Evolutionary conservation across 2,888 invertebrate species (phyloP).

Genomic region (Tuberolachnus salignus): DNA sequence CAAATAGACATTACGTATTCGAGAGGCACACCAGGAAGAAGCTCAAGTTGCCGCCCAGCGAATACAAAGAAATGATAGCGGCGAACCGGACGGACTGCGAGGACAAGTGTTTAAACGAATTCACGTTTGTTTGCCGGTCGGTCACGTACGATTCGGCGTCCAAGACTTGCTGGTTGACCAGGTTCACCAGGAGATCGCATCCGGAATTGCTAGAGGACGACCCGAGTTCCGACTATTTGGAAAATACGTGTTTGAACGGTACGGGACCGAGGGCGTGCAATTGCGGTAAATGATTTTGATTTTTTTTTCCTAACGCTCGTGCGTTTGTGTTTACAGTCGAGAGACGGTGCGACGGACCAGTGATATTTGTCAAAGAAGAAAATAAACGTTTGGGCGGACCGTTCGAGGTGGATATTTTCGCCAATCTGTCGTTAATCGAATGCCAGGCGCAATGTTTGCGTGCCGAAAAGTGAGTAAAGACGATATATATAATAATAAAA

Average conservation of each 20-base stretch:
- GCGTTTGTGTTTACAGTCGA: conserved; percentile 69
- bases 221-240: conserved; percentile 85
- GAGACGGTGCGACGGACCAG: conserved; percentile 82
- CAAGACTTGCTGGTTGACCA: conserved; percentile 79
- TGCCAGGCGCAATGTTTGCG: conserved; percentile 86
- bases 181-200: conserved; percentile 84
- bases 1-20: conserved; percentile 85
- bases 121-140: conserved; percentile 86
- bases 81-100: conserved; percentile 88
- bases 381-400: conserved; percentile 86
- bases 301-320: not conserved
- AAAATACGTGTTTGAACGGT: conserved; percentile 90
- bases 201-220: conserved; percentile 84
- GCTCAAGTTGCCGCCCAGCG: conserved; percentile 78
- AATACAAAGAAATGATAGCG: conserved; percentile 83
- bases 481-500: too few species aligned
- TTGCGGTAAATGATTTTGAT: too few species aligned
- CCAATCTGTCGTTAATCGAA: conserved; percentile 84
- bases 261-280: conserved; percentile 61
- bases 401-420: conserved; percentile 85
- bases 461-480: conserved; percentile 77
- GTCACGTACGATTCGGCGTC: conserved; percentile 81
- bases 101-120: conserved; percentile 87
- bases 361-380: conserved; percentile 88
- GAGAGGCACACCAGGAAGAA: conserved; percentile 86